Evolutionary conservation across 1,140 invertebrate species (phyloP), one percentile per base, ranked within the genome.

Genomic region (Drosophila navojoa): DNA sequence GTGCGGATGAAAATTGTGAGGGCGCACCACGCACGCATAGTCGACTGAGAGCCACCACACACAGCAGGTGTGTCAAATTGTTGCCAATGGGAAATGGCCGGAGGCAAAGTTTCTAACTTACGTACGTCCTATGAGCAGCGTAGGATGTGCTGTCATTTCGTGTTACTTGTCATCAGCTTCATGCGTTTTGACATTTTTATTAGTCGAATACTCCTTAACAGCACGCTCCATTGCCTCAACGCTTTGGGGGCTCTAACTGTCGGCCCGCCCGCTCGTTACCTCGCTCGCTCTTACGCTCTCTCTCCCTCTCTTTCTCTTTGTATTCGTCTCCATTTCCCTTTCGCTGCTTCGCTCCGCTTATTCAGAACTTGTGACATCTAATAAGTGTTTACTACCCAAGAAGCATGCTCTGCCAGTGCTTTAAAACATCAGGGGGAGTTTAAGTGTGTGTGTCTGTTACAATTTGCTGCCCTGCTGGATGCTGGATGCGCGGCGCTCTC

Each of bases 141-240:
- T 53, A 63, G 68, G 60, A 82, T 71, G 27, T 50, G 76, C 84
- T 87, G 84, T 89, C 84, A 87, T 79, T 84, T 58, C 77, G 59
- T 73, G 54, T 84, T 89, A 74, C 84, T 89, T 87, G 84, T 87
- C 84, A 84, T 89, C 84, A 87, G 76, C 84, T 87, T 87, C 84
- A 87, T 87, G 79, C 80, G 84, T 87, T 87, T 87, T 87, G 84
- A 87, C 84, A 82, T 87, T 87, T 87, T 87, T 87, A 87, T 87
- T 87, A 87, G 84, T 87, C 79, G 84, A 87, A 87, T 87, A 87
- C 84, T 87, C 84, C 79, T 80, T 58, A 80, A 73, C 70, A 89
- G 84, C 84, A 87, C 84, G 84, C 84, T 84, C 84, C 84, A 87
- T 89, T 87, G 82, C 82, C 49, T 42, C 54, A 63, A 19, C 50